Conservation (phyloP, 2,113 vertebrate genomes). For the Psilopogon haemacephalus region DNA sequence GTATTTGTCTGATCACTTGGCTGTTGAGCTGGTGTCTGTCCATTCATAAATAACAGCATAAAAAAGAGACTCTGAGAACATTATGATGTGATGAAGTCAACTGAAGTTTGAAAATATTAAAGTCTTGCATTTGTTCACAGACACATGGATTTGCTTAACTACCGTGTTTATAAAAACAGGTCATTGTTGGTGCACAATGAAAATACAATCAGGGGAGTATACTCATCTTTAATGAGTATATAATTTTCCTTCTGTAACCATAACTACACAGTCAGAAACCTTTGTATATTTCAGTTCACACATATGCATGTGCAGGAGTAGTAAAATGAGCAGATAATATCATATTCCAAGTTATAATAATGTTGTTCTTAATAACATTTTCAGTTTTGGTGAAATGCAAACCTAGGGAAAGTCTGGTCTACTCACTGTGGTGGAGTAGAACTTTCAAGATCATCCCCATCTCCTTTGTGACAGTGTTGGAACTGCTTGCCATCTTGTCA, state of each 20-base stretch:
- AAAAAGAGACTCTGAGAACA: background rate
- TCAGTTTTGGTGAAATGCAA: background rate
- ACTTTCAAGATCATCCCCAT: no score
- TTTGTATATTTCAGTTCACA: background rate
- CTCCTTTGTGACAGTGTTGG: no score
- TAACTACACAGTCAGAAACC: no score
- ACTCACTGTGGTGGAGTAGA: no score
- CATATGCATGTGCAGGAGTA: fast-evolving
- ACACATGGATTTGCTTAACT: background rate
- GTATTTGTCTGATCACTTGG: background rate
- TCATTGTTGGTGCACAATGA: background rate
- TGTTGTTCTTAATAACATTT: fast-evolving
- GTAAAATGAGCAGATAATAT: background rate
- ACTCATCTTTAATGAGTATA: background rate
- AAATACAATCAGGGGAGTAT: background rate
- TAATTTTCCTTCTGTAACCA: background rate
- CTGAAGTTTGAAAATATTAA: background rate
- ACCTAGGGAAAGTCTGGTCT: no score
- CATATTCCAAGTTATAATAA: background rate
- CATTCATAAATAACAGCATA: background rate
- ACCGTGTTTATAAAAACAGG: background rate
- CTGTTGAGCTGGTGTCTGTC: background rate
- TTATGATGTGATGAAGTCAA: background rate
- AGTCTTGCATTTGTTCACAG: background rate
- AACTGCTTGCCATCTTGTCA: no score